Conservation (phyloP, 1,140 invertebrate genomes). For the Monomorium pharaonis region DNA sequence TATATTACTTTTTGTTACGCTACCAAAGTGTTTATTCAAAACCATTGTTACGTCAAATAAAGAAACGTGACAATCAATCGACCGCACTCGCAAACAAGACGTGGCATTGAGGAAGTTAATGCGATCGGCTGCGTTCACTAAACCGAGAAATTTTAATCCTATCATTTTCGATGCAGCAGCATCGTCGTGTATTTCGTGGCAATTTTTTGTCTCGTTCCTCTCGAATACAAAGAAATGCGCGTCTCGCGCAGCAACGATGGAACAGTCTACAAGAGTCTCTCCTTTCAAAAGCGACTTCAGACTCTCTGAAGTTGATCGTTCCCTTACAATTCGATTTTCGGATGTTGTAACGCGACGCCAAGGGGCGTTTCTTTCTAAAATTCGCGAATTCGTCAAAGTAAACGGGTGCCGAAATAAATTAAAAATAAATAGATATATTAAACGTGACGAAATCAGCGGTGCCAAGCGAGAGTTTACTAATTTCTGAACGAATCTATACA, state of each 20-base stretch:
- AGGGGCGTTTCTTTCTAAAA: conserved; percentile 51
- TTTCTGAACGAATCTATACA: neutral
- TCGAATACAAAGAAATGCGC: neutral
- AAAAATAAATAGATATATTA: conserved; percentile 47
- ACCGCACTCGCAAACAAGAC: conserved; percentile 9
- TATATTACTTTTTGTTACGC: conserved; percentile 23
- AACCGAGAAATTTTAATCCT: conserved; percentile 12
- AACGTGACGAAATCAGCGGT: neutral
- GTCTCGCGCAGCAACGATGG: neutral
- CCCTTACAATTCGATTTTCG: neutral
- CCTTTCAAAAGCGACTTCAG: neutral
- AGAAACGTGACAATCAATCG: conserved; percentile 18
- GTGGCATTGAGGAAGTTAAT: conserved; percentile 40
- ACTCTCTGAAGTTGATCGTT: conserved; percentile 26
- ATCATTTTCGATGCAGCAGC: neutral
- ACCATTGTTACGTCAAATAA: conserved; percentile 19
- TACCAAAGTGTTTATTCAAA: conserved; percentile 25
- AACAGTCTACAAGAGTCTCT: neutral
- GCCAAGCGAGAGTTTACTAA: neutral
- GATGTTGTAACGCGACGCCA: conserved; percentile 1
- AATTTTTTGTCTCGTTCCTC: neutral
- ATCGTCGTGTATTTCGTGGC: neutral
- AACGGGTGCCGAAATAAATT: conserved; percentile 56
- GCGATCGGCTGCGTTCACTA: neutral
- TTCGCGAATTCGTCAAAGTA: conserved; percentile 10